Percentiles rank a stretch among this genome's conserved stretches.
Evolutionary conservation across 2,888 invertebrate species (phyloP).

Genomic region (Dasysyrphus albostriatus): DNA sequence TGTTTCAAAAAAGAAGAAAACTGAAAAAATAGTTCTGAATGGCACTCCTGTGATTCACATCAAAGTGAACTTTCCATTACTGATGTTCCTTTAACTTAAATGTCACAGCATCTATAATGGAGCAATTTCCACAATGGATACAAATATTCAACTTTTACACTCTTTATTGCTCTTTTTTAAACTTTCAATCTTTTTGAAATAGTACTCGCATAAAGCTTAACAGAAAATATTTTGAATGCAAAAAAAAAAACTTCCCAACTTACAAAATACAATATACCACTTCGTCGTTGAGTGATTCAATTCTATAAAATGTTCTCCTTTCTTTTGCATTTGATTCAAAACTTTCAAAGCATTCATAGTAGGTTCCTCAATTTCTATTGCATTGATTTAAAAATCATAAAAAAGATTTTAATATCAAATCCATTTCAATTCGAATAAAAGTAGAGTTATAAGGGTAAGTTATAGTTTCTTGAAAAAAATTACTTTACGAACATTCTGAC

Average conservation of each 20-base stretch:
- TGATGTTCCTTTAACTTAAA: background rate
- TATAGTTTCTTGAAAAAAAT: background rate
- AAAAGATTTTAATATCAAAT: constrained; percentile 30
- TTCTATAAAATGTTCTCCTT: constrained; percentile 27
- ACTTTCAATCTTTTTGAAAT: constrained; percentile 9
- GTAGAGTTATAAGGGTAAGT: background rate
- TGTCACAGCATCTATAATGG: background rate
- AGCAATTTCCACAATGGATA: background rate
- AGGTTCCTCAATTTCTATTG: background rate
- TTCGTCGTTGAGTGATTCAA: constrained; percentile 13
- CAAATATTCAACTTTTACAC: background rate
- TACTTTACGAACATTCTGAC: no score
- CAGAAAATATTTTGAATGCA: background rate
- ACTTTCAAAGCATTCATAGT: constrained; percentile 15
- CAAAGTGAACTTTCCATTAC: background rate
- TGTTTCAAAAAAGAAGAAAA: no score
- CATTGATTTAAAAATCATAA: constrained; percentile 35
- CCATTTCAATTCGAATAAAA: background rate
- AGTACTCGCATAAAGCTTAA: background rate
- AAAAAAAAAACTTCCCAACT: background rate
- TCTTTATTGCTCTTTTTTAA: background rate
- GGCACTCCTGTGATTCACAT: background rate
- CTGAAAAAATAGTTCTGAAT: no score
- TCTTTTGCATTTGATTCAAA: constrained; percentile 6
- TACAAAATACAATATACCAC: constrained; percentile 8